These are phyloP conservation scores for Takifugu rubripes DNA, from an alignment of 2,797 vertebrate genomes.

Conservation along the genomic window DNA sequence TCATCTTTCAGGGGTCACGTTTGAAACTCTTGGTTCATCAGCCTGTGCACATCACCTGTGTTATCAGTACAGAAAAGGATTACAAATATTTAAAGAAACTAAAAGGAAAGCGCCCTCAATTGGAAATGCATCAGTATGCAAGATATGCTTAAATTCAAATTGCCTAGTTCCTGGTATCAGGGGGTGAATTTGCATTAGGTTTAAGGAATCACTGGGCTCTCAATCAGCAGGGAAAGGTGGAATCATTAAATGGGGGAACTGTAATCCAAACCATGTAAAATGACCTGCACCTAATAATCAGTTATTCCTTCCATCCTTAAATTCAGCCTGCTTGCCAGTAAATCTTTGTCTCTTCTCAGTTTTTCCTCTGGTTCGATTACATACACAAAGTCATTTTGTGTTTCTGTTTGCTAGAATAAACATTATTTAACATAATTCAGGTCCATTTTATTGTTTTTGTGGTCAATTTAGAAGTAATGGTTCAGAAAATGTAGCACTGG, in stretches of 20 bases:
- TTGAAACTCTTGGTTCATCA: conserved; percentile 7
- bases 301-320: too few relatives aligned
- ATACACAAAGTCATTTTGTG: too few relatives aligned
- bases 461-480: too few relatives aligned
- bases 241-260: too few relatives aligned
- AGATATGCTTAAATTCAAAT: conserved; percentile 30
- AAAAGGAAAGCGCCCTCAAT: conserved; percentile 28
- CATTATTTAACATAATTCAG: too few relatives aligned
- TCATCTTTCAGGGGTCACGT: neutral
- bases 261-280: too few relatives aligned
- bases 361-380: too few relatives aligned
- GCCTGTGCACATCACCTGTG: neutral
- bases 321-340: neutral
- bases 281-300: too few relatives aligned
- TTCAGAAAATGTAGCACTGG: too few relatives aligned
- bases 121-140: conserved; percentile 31
- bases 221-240: conserved; percentile 13
- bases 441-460: too few relatives aligned
- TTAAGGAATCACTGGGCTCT: conserved; percentile 29
- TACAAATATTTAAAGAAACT: conserved; percentile 16
- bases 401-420: too few relatives aligned
- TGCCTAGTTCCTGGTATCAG: conserved; percentile 28
- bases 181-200: conserved; percentile 44
- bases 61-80: conserved; percentile 19
- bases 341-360: too few relatives aligned